These are phyloP conservation scores for Eupithecia abbreviata DNA, from an alignment of 2,888 invertebrate species.

Conservation along the genomic window DNA sequence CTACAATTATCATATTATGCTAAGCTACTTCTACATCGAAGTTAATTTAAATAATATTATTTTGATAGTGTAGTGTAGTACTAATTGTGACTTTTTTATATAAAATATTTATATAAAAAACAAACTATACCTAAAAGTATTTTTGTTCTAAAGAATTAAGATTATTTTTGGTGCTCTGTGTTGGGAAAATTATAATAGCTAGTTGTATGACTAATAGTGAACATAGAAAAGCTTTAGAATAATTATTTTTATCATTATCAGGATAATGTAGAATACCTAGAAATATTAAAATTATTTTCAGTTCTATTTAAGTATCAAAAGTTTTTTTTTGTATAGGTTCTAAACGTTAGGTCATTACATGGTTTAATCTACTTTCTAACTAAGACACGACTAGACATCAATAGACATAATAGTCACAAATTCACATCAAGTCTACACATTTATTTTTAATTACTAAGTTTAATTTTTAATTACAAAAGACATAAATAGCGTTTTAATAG, in stretches of 20 bases:
- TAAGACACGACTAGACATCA: conserved; percentile 31
- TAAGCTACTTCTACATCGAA: not conserved
- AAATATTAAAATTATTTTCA: not conserved
- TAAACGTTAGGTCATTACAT: not conserved
- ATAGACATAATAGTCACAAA: conserved; percentile 34
- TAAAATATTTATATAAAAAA: not conserved
- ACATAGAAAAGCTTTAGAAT: not conserved
- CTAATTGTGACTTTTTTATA: not conserved
- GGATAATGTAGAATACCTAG: not conserved
- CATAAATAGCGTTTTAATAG: conserved; percentile 6
- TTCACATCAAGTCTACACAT: conserved; percentile 32
- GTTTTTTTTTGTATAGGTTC: not conserved
- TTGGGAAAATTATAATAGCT: not conserved
- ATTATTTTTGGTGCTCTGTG: not conserved
- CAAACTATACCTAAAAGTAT: not conserved
- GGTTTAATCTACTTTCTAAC: conserved; percentile 23
- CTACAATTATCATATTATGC: not conserved
- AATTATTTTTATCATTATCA: not conserved
- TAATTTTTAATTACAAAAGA: not conserved
- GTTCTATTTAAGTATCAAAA: not conserved
- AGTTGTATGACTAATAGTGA: not conserved
- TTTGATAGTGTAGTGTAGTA: not conserved
- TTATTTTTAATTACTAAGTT: conserved; percentile 11
- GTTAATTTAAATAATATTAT: not conserved
- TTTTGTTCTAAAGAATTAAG: not conserved